Conservation (phyloP, 2,888 invertebrate genomes). For the Lordiphosa andalusiaca region DNA sequence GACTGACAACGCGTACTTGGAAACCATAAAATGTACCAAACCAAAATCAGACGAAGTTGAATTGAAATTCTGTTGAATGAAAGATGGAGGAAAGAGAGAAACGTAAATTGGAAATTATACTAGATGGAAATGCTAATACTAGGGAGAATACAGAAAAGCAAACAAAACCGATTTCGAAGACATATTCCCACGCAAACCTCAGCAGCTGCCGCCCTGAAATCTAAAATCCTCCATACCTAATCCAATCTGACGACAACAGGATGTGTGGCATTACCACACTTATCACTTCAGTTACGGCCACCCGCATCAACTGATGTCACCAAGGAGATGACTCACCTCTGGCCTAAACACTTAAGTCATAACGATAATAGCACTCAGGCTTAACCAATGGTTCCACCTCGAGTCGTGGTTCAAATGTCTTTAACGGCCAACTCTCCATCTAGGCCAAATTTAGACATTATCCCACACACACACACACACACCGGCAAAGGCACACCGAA, state of each 20-base stretch:
- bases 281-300: slow-evolving; percentile 51
- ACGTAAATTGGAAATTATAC: no score
- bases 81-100: not conserved
- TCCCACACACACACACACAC: slow-evolving; percentile 30
- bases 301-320: slow-evolving; percentile 49
- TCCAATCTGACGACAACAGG: slow-evolving; percentile 46
- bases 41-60: slow-evolving; percentile 8
- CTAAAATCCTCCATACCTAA: slow-evolving; percentile 23
- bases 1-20: slow-evolving; percentile 25
- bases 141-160: no score
- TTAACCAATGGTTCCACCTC: slow-evolving; percentile 30
- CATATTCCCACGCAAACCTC: slow-evolving; percentile 42
- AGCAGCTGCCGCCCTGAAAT: not conserved
- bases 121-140: no score
- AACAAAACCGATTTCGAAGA: no score
- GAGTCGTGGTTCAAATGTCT: slow-evolving; percentile 48
- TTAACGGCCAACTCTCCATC: slow-evolving; percentile 48
- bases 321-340: slow-evolving; percentile 51
- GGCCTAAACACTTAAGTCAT: slow-evolving; percentile 60
- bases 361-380: slow-evolving; percentile 65
- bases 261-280: slow-evolving; percentile 43
- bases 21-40: slow-evolving; percentile 17
- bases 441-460: slow-evolving; percentile 72
- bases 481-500: slow-evolving; percentile 5
- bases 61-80: slow-evolving; percentile 1